A percentile compares a stretch with the other conserved stretches of the same genome.
Conservation (phyloP, 2,113 vertebrate genomes). For the Otus sunia region DNA sequence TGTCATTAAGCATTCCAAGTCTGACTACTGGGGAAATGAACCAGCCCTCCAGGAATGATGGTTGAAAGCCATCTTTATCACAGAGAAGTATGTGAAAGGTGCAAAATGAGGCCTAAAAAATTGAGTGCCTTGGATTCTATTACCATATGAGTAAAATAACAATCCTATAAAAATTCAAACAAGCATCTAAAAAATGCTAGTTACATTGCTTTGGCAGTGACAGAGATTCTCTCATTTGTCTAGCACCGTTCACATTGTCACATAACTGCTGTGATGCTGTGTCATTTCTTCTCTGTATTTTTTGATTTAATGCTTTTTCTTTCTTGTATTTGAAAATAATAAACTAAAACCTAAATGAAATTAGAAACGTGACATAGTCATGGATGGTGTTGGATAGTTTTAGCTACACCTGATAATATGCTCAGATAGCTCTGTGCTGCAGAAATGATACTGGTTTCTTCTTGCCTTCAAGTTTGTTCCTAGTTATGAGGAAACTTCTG, state of each 20-base stretch:
- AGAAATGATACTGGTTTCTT: background rate
- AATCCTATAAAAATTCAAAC: background rate
- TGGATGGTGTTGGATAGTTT: background rate
- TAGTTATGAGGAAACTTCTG: background rate
- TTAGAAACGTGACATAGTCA: background rate
- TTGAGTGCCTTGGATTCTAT: background rate
- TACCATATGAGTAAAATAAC: background rate
- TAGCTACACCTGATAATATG: background rate
- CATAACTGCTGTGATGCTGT: background rate
- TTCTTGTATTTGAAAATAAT: background rate
- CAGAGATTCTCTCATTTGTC: background rate
- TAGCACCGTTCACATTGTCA: background rate
- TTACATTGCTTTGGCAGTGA: background rate
- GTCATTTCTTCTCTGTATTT: background rate
- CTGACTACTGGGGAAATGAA: background rate
- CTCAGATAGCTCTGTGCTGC: background rate
- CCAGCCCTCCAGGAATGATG: background rate
- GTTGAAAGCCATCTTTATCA: background rate
- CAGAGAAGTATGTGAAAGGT: background rate
- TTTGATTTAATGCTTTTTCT: background rate
- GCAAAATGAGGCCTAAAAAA: background rate
- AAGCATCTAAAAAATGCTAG: background rate
- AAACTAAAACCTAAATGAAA: background rate
- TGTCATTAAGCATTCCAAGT: background rate
- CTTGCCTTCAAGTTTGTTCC: background rate